A percentile compares a stretch with the other conserved stretches of the same genome.
Evolutionary conservation across 2,888 invertebrate genomes (phyloP).

Genomic region (Drosophila subquinaria): DNA sequence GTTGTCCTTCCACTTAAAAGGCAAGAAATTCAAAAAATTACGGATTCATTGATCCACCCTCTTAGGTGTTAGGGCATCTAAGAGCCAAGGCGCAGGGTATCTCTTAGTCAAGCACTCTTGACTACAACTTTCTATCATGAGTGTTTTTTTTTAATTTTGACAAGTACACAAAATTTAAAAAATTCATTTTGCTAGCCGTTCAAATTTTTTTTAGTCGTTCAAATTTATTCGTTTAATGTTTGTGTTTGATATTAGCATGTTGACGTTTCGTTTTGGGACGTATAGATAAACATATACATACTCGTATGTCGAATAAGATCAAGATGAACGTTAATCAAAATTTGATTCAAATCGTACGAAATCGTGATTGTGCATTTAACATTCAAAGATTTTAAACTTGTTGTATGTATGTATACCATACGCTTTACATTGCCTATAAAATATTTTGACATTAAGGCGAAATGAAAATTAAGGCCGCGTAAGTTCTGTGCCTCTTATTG

Average conservation of each 20-base stretch:
- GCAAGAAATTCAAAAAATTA: too few species aligned
- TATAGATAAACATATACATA: conserved; percentile 4
- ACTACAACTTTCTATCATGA: neutral
- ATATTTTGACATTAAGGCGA: conserved; percentile 20
- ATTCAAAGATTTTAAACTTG: conserved; percentile 63
- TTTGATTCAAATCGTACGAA: conserved; percentile 63
- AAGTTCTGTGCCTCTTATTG: conserved; percentile 1
- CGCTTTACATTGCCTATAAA: conserved; percentile 10
- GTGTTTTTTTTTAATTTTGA: neutral
- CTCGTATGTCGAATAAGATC: conserved; percentile 27
- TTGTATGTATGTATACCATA: conserved; percentile 3
- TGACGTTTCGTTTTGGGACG: conserved; percentile 38
- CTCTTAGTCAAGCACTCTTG: neutral
- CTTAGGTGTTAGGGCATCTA: too few species aligned
- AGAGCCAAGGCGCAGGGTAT: neutral
- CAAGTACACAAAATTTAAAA: conserved; percentile 20
- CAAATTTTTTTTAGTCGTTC: conserved; percentile 15
- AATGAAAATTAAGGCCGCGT: conserved; percentile 29
- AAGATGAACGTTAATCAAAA: conserved; percentile 60
- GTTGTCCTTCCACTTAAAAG: too few species aligned
- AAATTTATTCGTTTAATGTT: conserved; percentile 48
- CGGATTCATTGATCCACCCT: too few species aligned
- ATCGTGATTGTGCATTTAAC: conserved; percentile 73
- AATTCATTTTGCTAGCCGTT: conserved; percentile 26
- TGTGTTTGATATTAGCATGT: conserved; percentile 62